phyloP scores from a whole-genome alignment of 1,140 invertebrate genomes.

The Apis laboriosa region DNA sequence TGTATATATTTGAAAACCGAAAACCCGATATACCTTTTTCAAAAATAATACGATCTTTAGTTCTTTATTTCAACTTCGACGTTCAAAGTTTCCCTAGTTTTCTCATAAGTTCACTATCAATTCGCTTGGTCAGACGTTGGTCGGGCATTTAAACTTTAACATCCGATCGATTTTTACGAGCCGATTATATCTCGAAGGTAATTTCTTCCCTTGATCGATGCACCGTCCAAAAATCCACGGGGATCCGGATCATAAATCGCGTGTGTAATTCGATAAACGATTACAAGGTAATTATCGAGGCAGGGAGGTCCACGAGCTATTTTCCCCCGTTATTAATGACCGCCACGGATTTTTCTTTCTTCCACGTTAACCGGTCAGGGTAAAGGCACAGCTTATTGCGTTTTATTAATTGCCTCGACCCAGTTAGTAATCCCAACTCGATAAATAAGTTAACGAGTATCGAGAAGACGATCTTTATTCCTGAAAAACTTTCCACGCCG shows the following conservation, averaged over 20 bases:
- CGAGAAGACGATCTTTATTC: background rate
- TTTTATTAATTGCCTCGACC: constrained; percentile 53
- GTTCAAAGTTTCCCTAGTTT: background rate
- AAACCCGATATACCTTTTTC: too few relatives aligned
- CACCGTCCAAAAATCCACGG: background rate
- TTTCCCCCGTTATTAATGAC: constrained; percentile 38
- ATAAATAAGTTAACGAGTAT: constrained; percentile 35
- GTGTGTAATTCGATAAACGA: constrained; percentile 11
- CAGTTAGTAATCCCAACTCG: constrained; percentile 37
- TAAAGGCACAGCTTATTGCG: constrained; percentile 35
- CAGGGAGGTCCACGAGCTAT: background rate
- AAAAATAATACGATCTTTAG: too few relatives aligned
- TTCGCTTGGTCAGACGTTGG: background rate
- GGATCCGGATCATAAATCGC: constrained; percentile 22
- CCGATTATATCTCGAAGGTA: background rate
- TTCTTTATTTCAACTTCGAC: background rate
- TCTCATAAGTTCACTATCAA: background rate
- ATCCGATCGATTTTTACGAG: background rate
- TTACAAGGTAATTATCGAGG: constrained; percentile 27
- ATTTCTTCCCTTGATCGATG: background rate
- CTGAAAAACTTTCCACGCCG: too few relatives aligned
- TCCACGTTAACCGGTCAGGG: background rate
- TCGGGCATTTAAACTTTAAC: background rate
- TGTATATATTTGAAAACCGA: too few relatives aligned
- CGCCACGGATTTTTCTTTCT: constrained; percentile 26